Conservation (phyloP, 2,888 invertebrate species). For the Gymnosoma rotundatum region DNA sequence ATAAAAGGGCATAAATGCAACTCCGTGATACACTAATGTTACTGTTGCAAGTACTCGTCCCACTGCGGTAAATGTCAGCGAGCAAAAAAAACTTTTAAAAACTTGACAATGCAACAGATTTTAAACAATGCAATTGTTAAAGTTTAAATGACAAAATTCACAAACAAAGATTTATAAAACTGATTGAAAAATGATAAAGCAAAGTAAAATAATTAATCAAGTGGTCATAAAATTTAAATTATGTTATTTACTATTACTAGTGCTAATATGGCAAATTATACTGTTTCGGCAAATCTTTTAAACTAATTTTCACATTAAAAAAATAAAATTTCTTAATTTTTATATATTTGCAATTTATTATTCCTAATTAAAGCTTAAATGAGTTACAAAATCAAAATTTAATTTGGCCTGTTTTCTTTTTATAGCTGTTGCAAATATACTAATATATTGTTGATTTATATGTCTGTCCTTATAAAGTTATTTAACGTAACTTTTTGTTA, state of each 20-base stretch:
- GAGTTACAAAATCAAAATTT: conserved; percentile 40
- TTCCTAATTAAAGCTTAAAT: background rate
- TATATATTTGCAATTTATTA: conserved; percentile 29
- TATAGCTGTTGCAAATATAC: conserved; percentile 36
- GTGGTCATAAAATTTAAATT: conserved; percentile 40
- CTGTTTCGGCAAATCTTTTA: background rate
- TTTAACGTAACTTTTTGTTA: conserved; percentile 19
- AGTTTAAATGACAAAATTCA: conserved; percentile 42
- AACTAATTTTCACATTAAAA: background rate
- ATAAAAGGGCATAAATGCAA: conserved; percentile 57
- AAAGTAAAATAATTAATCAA: conserved; percentile 41
- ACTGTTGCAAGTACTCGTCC: conserved; percentile 8
- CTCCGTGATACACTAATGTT: background rate
- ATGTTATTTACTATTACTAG: background rate
- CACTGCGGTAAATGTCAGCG: conserved; percentile 29
- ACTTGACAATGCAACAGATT: conserved; percentile 27
- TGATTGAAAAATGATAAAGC: conserved; percentile 42
- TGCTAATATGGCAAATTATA: background rate
- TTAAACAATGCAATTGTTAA: conserved; percentile 52
- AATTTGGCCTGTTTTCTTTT: conserved; percentile 19
- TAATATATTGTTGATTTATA: background rate
- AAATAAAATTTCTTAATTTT: background rate
- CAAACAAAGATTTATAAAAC: conserved; percentile 12
- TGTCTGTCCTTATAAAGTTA: conserved; percentile 11
- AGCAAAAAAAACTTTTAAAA: conserved; percentile 16